Evolutionary conservation across 2,888 invertebrate genomes (phyloP).

Genomic region (Nineta flava): DNA sequence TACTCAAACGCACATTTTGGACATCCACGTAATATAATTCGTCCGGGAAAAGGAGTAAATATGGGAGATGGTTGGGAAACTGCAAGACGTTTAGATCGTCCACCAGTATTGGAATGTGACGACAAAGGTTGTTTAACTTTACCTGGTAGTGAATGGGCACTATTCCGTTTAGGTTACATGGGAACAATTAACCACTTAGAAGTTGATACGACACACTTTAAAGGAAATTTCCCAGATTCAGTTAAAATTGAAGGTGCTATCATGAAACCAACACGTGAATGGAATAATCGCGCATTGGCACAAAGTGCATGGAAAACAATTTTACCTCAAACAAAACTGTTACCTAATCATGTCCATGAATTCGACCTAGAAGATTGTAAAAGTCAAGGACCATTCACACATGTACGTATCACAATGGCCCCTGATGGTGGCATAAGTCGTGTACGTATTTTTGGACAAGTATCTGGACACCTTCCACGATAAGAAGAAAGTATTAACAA

Average conservation of each 20-base stretch:
- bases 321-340: constrained; percentile 33
- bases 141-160: constrained; percentile 44
- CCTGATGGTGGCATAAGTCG: constrained; percentile 49
- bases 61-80: constrained; percentile 56
- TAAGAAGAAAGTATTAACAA: not conserved
- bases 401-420: constrained; percentile 39
- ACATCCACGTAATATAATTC: constrained; percentile 42
- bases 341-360: constrained; percentile 34
- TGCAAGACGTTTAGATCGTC: constrained; percentile 41
- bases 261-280: constrained; percentile 21
- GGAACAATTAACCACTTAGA: constrained; percentile 34
- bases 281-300: constrained; percentile 19
- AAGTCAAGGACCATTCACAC: constrained; percentile 28
- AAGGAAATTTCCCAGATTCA: constrained; percentile 47
- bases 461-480: not conserved
- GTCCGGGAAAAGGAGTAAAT: constrained; percentile 30
- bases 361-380: constrained; percentile 23
- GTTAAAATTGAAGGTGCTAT: constrained; percentile 37
- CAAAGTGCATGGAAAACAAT: constrained; percentile 30
- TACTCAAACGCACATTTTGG: constrained; percentile 49
- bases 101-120: constrained; percentile 35
- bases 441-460: constrained; percentile 28
- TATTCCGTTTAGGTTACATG: constrained; percentile 38
- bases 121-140: constrained; percentile 38
- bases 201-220: constrained; percentile 44